Base-by-base conservation (phyloP, 2,888 invertebrate genomes). In the Tigriopus californicus region DNA sequence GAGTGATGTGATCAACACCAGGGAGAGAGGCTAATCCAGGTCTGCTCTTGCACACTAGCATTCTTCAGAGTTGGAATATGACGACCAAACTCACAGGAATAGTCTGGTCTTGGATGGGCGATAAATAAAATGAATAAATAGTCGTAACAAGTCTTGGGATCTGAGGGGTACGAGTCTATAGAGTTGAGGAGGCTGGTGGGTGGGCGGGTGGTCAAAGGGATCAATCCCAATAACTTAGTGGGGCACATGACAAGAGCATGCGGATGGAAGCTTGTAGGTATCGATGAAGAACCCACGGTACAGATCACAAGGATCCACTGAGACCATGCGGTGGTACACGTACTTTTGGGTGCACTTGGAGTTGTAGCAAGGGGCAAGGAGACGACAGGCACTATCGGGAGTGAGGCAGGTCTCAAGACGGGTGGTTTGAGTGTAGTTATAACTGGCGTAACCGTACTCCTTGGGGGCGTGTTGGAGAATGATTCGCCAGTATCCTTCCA, bases 221-320 rank as follows among this genome's bases (percentile, higher is more conserved):
- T 10, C 3, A 5, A 6, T 11, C 3, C 4, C 10, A 5, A 10
- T n/a, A 13, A 49, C n/a, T 57, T 57, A 44, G 22, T 57, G 57
- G 15, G 63, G 62, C 42, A 68, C 56, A 61, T 67, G 66, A 61
- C 68, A 68, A 15, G 67, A 64, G 61, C 68, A 68, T 10, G 65
- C 67, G 4, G 66, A 66, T 3, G 68, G 68, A 20, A 68, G 63
- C 41, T 65, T 64, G 65, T 67, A 68, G 22, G 66, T 63, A 62
- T 68, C 68, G 42, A 67, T 67, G 64, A 67, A 68, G 51, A 68
- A 64, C 1, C 68, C 68, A 59, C 62, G 64, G 62, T 64, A 64
- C 20, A 64, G 62, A 41, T 66, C 64, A 48, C 66, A 66, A 15
- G 65, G 65, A 59, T 66, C 65, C 42, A 60, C 63, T 49, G 66